Conservation (phyloP, 2,888 invertebrate species). For the Acanthosepion pharaonis region DNA sequence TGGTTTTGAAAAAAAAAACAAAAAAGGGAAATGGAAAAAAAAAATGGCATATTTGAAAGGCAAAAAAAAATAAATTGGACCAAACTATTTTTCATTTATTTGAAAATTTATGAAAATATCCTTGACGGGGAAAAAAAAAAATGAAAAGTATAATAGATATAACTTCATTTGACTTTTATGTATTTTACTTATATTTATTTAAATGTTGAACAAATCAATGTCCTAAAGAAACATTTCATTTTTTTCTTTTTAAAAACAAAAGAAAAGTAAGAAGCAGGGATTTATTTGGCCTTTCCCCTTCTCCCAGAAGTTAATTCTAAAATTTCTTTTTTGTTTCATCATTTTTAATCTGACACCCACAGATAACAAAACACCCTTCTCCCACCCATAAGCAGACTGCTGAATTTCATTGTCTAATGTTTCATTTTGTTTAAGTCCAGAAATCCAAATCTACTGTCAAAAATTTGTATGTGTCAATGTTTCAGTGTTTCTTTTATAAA, state of each 20-base stretch:
- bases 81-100: not conserved
- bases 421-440: not conserved
- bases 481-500: not conserved
- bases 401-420: not conserved
- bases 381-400: slow-evolving; percentile 36
- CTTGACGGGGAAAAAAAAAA: not conserved
- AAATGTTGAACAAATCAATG: slow-evolving; percentile 17
- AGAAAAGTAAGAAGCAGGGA: not conserved
- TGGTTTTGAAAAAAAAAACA: not conserved
- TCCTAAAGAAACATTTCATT: not conserved
- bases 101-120: not conserved
- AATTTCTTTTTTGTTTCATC: not conserved
- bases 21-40: not conserved
- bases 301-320: not conserved
- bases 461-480: not conserved
- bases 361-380: not conserved
- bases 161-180: not conserved
- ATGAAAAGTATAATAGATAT: not conserved
- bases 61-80: not conserved
- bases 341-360: not conserved
- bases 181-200: not conserved
- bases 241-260: not conserved
- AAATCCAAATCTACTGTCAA: too few relatives aligned
- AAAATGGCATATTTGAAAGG: not conserved
- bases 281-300: not conserved